These are phyloP conservation scores for Coracias cyanogaster DNA, from an alignment of 2,797 vertebrate species.

Conservation along the genomic window DNA sequence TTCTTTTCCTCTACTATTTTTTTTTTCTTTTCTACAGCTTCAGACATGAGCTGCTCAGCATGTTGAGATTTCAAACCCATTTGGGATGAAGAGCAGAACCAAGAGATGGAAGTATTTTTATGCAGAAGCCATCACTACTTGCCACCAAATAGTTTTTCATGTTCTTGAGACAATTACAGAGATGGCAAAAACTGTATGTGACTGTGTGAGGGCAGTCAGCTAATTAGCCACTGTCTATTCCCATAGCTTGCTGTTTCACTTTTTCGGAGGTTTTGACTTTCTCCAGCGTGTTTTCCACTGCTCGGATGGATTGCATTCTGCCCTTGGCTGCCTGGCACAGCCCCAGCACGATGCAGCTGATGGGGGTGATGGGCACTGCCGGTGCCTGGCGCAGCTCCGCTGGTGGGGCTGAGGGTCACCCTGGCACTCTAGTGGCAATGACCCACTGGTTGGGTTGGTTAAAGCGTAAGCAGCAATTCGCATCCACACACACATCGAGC, in stretches of 20 bases:
- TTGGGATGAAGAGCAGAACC: background rate
- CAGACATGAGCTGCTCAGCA: background rate
- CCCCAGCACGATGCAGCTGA: fast-evolving
- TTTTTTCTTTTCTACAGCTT: background rate
- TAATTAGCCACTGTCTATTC: background rate
- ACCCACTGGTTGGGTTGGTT: background rate
- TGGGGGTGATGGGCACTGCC: background rate
- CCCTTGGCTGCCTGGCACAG: background rate
- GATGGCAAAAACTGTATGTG: background rate
- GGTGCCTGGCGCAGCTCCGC: background rate
- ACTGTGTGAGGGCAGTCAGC: background rate
- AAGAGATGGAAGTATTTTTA: background rate
- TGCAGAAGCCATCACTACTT: background rate
- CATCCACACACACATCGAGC: background rate
- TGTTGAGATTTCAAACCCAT: background rate
- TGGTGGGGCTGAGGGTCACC: background rate
- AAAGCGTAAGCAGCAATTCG: background rate
- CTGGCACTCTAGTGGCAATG: background rate
- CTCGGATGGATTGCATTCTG: fast-evolving
- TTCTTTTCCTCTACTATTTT: background rate
- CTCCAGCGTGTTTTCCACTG: background rate
- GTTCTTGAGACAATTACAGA: background rate
- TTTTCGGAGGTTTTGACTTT: background rate
- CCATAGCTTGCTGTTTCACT: background rate
- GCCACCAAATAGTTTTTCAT: background rate